Conservation (phyloP, 2,888 invertebrate species). For the Trachelus troglodyta region DNA sequence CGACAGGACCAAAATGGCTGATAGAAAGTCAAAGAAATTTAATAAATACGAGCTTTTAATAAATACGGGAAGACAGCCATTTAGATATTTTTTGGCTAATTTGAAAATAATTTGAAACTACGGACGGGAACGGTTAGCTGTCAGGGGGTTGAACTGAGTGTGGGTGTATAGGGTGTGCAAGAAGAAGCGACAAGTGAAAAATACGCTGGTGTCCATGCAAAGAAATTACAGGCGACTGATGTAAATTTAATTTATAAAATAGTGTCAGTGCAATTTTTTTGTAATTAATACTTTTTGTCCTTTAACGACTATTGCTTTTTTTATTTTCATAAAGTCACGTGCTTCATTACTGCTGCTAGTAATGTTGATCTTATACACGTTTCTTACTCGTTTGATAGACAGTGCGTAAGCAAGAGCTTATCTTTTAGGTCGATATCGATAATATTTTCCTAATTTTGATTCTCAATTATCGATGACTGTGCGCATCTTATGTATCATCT, state of each 20-base stretch:
- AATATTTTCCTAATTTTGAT: not conserved
- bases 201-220: not conserved
- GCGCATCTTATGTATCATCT: too few relatives aligned
- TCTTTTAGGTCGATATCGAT: not conserved
- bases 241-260: not conserved
- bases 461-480: constrained; percentile 23
- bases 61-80: constrained; percentile 12
- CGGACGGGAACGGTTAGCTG: not conserved
- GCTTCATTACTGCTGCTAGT: too few relatives aligned
- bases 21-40: constrained; percentile 40
- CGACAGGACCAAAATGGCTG: not conserved
- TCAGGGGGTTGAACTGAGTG: not conserved
- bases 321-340: too few relatives aligned
- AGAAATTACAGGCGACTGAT: not conserved
- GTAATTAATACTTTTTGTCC: not conserved
- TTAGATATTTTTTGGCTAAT: constrained; percentile 41
- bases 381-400: too few relatives aligned
- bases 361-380: too few relatives aligned
- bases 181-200: not conserved
- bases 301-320: not conserved
- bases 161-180: not conserved
- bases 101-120: constrained; percentile 38
- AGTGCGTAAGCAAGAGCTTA: too few relatives aligned
- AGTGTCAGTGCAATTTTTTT: not conserved
- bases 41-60: constrained; percentile 41